Evolutionary conservation across 1,140 invertebrate species (phyloP).

Genomic region (Ptiloglossa arizonensis): DNA sequence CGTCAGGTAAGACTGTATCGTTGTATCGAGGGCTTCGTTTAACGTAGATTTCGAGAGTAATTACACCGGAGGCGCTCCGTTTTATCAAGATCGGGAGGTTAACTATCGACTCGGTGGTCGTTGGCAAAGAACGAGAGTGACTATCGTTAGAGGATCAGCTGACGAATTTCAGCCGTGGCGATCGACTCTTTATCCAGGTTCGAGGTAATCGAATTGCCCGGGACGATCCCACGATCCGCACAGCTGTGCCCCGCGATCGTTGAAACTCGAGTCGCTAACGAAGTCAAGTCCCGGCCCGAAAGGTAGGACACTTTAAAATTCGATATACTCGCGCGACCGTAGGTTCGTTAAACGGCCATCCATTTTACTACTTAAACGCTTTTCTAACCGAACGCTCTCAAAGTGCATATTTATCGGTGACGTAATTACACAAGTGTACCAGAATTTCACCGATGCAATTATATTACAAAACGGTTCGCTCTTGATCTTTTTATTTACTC

Average conservation of each 20-base stretch:
- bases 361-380: neutral
- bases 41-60: neutral
- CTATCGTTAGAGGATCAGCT: neutral
- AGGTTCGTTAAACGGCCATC: neutral
- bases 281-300: neutral
- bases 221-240: neutral
- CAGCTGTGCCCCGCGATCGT: constrained; percentile 10
- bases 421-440: too few relatives aligned
- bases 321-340: too few relatives aligned
- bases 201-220: constrained; percentile 11
- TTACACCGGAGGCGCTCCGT: neutral
- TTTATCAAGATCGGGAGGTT: constrained; percentile 1
- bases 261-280: constrained; percentile 11
- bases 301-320: constrained; percentile 6
- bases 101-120: neutral
- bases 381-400: too few relatives aligned
- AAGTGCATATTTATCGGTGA: too few relatives aligned
- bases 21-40: neutral
- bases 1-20: neutral
- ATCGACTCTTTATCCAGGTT: neutral
- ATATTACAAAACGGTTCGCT: too few relatives aligned
- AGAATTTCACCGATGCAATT: too few relatives aligned
- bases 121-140: neutral
- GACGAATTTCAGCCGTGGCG: constrained; percentile 8
- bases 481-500: too few relatives aligned